Evolutionary conservation across 1,140 invertebrate genomes (phyloP).

Genomic region (Panagrolaimus sp.): DNA sequence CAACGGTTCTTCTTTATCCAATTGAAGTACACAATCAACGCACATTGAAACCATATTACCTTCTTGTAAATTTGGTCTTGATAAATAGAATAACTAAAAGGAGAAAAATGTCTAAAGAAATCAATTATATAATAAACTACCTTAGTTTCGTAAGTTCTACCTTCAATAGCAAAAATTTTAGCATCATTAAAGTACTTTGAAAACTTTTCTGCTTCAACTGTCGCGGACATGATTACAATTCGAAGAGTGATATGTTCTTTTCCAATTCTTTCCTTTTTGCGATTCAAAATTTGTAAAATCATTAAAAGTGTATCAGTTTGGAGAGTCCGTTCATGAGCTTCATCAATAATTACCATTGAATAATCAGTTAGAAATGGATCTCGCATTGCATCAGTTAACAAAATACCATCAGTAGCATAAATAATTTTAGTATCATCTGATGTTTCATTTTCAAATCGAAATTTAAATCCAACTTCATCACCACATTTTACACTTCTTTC

Average conservation of each 20-base stretch:
- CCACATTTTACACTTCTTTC: constrained; percentile 71
- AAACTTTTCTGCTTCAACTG: constrained; percentile 89
- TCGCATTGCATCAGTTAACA: constrained; percentile 77
- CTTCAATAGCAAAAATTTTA: constrained; percentile 79
- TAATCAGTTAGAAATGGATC: constrained; percentile 67
- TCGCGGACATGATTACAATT: constrained; percentile 85
- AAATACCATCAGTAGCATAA: constrained; percentile 89
- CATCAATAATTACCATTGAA: constrained; percentile 82
- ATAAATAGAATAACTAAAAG: constrained; percentile 30
- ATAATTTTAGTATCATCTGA: constrained; percentile 72
- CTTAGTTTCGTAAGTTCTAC: constrained; percentile 75
- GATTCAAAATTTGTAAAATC: constrained; percentile 71
- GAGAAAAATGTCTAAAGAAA: not conserved
- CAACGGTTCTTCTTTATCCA: constrained; percentile 71
- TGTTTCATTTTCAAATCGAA: constrained; percentile 83
- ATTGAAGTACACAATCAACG: constrained; percentile 81
- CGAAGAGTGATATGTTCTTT: constrained; percentile 56
- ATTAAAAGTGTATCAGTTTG: constrained; percentile 87
- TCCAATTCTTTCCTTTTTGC: constrained; percentile 58
- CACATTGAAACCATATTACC: constrained; percentile 68
- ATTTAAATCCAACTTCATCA: constrained; percentile 75
- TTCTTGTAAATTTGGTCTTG: not conserved
- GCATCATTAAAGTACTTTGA: constrained; percentile 80
- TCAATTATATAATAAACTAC: constrained; percentile 52
- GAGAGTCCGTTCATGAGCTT: constrained; percentile 92